Evolutionary conservation across 2,113 vertebrate species (phyloP), one percentile per base, ranked within the genome.

Genomic region (Bubalus kerabau): DNA sequence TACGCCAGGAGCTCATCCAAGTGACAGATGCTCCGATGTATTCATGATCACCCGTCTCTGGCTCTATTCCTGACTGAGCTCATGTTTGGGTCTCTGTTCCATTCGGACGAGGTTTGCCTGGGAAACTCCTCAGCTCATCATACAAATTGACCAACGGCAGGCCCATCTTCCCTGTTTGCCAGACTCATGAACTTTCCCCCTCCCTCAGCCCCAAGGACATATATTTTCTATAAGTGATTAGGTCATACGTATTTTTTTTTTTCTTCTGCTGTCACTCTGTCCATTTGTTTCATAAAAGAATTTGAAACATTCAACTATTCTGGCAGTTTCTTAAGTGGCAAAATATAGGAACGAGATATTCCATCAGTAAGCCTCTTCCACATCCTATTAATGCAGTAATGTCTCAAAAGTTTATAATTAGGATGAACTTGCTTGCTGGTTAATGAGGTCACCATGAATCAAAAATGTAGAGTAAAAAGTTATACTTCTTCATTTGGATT

Each of bases 361-460:
- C 84, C 67, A 40, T 95, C 87, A 90, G 80, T 62, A 67, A 87
- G 90, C 94, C 32, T 91, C 82, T 96, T 80, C 83, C 46, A 90
- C 48, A 52, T 32, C 36, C 84, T 96, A 62, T 88, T 96, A 90
- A 94, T 87, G 84, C 48, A 80, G 81, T 26, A 46, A 90, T 88
- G 62, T 97, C 95, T 71, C 97, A 96, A 96, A 95, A 97, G 82
- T 84, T 93, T 89, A 85, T 95, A 96, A 97, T 94, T 90, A 94
- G 95, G 92, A 97, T 91, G 93, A 96, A 97, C 97, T 97, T 97
- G 84, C 95, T 97, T 96, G 84, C 87, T 4, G 74, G 92, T 95
- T 96, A 98, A 94, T 96, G 97, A 98, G 94, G 95, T 96, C 96
- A 97, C 57, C 94, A 48, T 88, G 96, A 93, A 96, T 97, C 90